Conservation (phyloP, 2,888 invertebrate genomes). For the Enoplolaimus lenunculus region DNA sequence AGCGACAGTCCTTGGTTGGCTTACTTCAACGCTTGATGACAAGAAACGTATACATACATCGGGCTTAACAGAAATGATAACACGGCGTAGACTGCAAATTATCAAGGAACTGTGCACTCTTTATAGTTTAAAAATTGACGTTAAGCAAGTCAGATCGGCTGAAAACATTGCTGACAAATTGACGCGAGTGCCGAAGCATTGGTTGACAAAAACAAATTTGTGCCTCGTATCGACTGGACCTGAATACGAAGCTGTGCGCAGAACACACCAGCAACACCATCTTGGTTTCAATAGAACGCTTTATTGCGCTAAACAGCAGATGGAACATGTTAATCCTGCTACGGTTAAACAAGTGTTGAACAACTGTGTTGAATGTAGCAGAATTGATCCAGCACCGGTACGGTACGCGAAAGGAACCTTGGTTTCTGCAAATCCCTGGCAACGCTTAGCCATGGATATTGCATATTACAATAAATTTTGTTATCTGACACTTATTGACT, state of each 20-base stretch:
- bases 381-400: constrained; percentile 8
- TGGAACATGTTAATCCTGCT: too few species aligned
- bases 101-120: constrained; percentile 6
- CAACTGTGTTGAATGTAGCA: constrained; percentile 9
- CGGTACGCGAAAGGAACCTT: not conserved
- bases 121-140: not conserved
- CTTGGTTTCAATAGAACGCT: too few species aligned
- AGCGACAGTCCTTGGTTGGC: constrained; percentile 13
- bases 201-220: constrained; percentile 7
- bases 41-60: not conserved
- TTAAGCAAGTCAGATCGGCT: not conserved
- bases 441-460: constrained; percentile 8
- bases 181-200: constrained; percentile 10
- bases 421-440: not conserved
- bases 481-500: constrained; percentile 9
- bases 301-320: too few species aligned
- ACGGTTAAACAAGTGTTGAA: constrained; percentile 3
- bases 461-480: not conserved
- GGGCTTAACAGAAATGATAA: not conserved
- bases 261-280: too few species aligned
- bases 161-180: constrained; percentile 7
- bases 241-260: too few species aligned
- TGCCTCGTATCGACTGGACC: too few species aligned
- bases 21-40: not conserved
- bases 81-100: constrained; percentile 5